These are phyloP conservation scores for Drosophila dunni DNA, from an alignment of 1,140 invertebrate genomes.

Conservation along the genomic window DNA sequence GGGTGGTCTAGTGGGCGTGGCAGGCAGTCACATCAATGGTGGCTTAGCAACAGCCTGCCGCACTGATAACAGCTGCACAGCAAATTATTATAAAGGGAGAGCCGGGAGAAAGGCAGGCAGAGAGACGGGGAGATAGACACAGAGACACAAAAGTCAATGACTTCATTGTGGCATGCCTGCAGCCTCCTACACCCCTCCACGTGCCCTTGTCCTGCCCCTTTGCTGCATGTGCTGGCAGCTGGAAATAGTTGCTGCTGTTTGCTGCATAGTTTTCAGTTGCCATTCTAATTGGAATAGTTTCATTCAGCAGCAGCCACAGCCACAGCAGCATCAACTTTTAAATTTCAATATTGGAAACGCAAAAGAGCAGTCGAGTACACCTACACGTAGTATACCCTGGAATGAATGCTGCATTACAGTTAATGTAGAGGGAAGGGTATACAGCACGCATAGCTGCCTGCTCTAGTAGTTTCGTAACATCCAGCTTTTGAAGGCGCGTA, in stretches of 20 bases:
- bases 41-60: conserved; percentile 76
- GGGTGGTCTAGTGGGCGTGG: conserved; percentile 54
- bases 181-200: neutral
- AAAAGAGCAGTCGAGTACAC: too few species aligned
- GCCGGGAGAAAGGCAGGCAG: conserved; percentile 19
- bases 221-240: conserved; percentile 70
- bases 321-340: conserved; percentile 46
- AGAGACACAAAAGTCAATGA: conserved; percentile 76
- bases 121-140: neutral
- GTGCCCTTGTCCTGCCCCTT: neutral
- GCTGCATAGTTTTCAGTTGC: conserved; percentile 74
- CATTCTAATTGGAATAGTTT: conserved; percentile 81
- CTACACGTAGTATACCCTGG: too few species aligned
- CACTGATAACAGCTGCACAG: conserved; percentile 52
- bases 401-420: too few species aligned
- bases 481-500: too few species aligned
- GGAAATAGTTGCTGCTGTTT: conserved; percentile 68
- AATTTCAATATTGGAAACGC: conserved; percentile 69
- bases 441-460: too few species aligned
- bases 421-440: too few species aligned
- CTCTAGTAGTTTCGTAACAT: too few species aligned
- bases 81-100: conserved; percentile 75
- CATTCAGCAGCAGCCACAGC: conserved; percentile 44
- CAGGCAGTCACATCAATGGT: conserved; percentile 65
- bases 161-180: conserved; percentile 70